Percentiles rank a stretch among this genome's conserved stretches.
phyloP scores from a whole-genome alignment of 2,888 invertebrate species.

The Orchesella flavescens region DNA sequence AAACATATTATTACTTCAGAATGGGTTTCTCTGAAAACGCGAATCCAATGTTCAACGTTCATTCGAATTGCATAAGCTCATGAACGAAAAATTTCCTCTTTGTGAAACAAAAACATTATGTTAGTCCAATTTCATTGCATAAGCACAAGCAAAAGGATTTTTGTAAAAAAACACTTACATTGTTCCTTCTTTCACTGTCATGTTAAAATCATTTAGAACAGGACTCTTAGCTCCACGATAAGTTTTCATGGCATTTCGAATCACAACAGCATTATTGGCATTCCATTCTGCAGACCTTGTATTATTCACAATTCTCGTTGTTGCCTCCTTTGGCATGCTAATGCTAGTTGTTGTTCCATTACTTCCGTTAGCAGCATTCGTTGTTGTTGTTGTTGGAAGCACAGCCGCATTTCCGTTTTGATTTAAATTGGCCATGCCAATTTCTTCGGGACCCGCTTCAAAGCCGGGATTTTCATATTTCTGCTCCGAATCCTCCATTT shows the following conservation, averaged over 20 bases:
- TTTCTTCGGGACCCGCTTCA: conserved; percentile 60
- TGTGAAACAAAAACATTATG: too few species aligned
- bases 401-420: conserved; percentile 41
- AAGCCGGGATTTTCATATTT: conserved; percentile 64
- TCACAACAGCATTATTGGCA: conserved; percentile 60
- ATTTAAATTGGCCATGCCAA: conserved; percentile 61
- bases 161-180: conserved; percentile 46
- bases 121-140: too few species aligned
- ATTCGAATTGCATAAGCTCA: too few species aligned
- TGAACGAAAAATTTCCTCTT: too few species aligned
- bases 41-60: too few species aligned
- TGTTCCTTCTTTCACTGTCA: conserved; percentile 65
- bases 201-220: conserved; percentile 63
- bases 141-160: background rate
- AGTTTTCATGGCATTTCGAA: conserved; percentile 65
- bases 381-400: background rate
- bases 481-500: conserved; percentile 56
- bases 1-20: background rate
- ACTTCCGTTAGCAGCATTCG: conserved; percentile 19
- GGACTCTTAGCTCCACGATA: conserved; percentile 56
- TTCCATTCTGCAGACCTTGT: conserved; percentile 54
- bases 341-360: conserved; percentile 2
- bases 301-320: conserved; percentile 59
- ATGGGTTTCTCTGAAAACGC: too few species aligned
- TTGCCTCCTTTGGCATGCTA: conserved; percentile 40